Evolutionary conservation across 2,797 vertebrate species (phyloP).

Genomic region (Pachyuromys duprasi): DNA sequence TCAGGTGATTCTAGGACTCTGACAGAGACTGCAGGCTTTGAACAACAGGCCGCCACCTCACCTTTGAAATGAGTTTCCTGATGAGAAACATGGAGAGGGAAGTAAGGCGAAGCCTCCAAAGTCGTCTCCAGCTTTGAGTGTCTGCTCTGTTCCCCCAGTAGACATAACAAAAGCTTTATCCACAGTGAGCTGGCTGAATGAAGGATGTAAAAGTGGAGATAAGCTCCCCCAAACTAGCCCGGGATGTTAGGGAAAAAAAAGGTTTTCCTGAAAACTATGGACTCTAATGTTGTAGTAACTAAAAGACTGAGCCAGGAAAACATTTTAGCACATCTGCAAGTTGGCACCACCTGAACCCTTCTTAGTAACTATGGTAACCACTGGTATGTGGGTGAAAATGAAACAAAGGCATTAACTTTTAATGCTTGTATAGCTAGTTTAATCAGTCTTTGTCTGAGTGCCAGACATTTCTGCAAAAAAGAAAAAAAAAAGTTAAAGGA

Average conservation of each 20-base stretch:
- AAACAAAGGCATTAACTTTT: constrained; percentile 82
- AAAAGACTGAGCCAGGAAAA: constrained; percentile 25
- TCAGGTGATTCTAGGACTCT: neutral
- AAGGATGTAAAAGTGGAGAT: neutral
- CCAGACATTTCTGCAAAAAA: constrained; percentile 47
- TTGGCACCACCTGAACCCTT: constrained; percentile 71
- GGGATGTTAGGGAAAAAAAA: neutral
- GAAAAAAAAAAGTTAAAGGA: neutral
- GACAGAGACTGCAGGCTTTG: neutral
- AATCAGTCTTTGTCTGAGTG: constrained; percentile 67
- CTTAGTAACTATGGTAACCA: constrained; percentile 85
- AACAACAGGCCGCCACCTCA: neutral
- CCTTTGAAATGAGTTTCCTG: neutral
- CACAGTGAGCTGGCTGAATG: neutral
- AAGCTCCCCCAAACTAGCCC: neutral
- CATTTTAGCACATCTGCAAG: constrained; percentile 77
- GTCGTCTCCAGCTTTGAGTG: no score
- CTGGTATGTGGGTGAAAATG: constrained; percentile 76
- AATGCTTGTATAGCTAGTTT: constrained; percentile 71
- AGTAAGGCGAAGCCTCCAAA: neutral
- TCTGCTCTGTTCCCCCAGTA: neutral
- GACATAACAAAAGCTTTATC: neutral
- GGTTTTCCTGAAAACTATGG: constrained; percentile 23
- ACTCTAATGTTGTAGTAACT: constrained; percentile 52
- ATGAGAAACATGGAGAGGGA: neutral